phyloP scores from a whole-genome alignment of 2,797 vertebrate genomes.

The Masticophis lateralis region DNA sequence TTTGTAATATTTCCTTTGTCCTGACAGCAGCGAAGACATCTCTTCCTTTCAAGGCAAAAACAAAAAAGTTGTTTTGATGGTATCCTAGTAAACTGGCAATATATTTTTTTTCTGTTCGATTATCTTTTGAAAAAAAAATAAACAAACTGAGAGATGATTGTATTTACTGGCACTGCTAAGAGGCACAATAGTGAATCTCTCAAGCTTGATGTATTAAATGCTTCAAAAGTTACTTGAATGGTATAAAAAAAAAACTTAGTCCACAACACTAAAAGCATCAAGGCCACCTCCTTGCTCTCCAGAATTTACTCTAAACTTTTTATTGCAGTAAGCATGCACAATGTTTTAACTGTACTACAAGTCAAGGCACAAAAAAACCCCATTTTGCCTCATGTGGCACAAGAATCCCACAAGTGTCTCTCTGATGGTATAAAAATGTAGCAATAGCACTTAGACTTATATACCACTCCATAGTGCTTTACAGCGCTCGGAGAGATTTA shows the following conservation, averaged over 20 bases:
- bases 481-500: not conserved
- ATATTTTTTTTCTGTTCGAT: not conserved
- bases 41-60: not conserved
- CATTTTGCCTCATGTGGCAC: not conserved
- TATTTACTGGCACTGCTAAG: not conserved
- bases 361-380: not conserved
- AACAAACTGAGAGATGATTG: not conserved
- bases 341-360: not conserved
- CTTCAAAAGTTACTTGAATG: not conserved
- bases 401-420: not conserved
- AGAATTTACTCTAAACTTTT: not conserved
- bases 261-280: not conserved
- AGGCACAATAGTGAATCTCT: not conserved
- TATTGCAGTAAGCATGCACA: not conserved
- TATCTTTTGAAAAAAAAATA: not conserved
- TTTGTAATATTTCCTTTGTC: not conserved
- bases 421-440: not conserved
- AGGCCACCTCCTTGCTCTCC: not conserved
- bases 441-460: not conserved
- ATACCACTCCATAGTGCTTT: not conserved
- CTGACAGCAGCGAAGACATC: not conserved
- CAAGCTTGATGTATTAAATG: not conserved
- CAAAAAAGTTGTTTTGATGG: not conserved
- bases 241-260: not conserved
- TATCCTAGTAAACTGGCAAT: not conserved